These are phyloP conservation scores for Sphaerolaimus hirsutus DNA, from an alignment of 2,888 invertebrate genomes.

Conservation along the genomic window DNA sequence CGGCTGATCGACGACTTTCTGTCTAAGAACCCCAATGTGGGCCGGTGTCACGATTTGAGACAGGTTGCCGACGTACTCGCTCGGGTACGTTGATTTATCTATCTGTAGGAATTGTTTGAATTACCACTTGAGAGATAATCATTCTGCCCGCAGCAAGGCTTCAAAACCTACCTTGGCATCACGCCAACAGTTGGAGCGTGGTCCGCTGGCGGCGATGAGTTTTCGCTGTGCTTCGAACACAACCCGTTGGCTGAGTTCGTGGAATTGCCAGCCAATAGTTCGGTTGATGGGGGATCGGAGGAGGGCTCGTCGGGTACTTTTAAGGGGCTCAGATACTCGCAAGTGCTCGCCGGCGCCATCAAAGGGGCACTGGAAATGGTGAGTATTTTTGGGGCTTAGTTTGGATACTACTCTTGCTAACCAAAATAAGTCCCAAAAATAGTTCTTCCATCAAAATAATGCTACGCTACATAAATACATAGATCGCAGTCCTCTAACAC, in stretches of 20 bases:
- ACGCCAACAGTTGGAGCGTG: slow-evolving; percentile 77
- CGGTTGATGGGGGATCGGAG: no score
- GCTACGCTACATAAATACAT: no score
- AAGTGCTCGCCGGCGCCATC: slow-evolving; percentile 53
- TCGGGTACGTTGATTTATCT: slow-evolving; percentile 16
- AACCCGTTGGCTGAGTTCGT: slow-evolving; percentile 93
- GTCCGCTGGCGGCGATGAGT: slow-evolving; percentile 80
- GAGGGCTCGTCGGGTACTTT: no score
- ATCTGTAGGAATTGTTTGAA: neutral
- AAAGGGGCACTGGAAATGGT: slow-evolving; percentile 95
- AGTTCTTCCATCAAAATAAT: no score
- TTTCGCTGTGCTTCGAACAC: slow-evolving; percentile 66
- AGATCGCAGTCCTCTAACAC: no score
- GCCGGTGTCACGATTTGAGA: slow-evolving; percentile 72
- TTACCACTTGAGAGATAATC: neutral
- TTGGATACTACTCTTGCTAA: no score
- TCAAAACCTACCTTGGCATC: slow-evolving; percentile 63
- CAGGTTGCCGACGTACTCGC: slow-evolving; percentile 61
- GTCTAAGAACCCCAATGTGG: slow-evolving; percentile 56
- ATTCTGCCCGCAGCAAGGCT: slow-evolving; percentile 33
- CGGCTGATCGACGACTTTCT: slow-evolving; percentile 89
- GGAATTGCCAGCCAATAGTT: slow-evolving; percentile 58
- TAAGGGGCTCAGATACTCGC: slow-evolving; percentile 37
- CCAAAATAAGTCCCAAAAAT: no score
- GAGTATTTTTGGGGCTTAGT: no score